These are phyloP conservation scores for Frankliniella fusca DNA, from an alignment of 2,888 invertebrate genomes.

Conservation along the genomic window DNA sequence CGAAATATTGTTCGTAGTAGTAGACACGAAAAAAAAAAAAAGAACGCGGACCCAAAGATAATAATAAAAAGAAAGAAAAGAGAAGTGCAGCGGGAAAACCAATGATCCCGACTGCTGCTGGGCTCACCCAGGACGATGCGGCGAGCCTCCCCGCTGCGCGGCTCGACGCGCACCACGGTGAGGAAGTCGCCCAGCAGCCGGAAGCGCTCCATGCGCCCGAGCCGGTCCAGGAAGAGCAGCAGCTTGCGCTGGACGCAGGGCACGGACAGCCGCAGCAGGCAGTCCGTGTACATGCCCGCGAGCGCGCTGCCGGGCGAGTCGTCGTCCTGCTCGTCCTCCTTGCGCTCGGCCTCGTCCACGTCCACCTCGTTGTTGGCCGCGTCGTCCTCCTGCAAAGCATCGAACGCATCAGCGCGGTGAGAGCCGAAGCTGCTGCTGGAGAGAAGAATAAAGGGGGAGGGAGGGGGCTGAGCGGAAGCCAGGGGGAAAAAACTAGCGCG, in stretches of 20 bases:
- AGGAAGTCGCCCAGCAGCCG: slow-evolving; percentile 55
- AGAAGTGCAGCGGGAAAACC: no score
- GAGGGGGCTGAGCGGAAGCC: no score
- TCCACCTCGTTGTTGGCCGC: slow-evolving; percentile 15
- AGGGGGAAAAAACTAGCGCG: not conserved
- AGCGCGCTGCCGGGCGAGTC: slow-evolving; percentile 46
- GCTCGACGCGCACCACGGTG: slow-evolving; percentile 39
- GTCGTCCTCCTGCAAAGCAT: not conserved
- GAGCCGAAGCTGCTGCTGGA: not conserved
- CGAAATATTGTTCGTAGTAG: no score
- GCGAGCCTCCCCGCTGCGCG: slow-evolving; percentile 26
- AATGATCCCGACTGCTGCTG: not conserved
- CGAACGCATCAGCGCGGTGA: not conserved
- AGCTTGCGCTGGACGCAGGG: slow-evolving; percentile 57
- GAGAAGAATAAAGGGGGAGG: no score
- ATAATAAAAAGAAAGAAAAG: no score
- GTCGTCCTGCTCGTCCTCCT: not conserved
- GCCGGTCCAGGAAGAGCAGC: slow-evolving; percentile 53
- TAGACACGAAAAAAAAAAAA: no score
- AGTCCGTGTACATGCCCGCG: slow-evolving; percentile 53
- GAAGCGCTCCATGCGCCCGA: slow-evolving; percentile 54
- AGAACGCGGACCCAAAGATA: no score
- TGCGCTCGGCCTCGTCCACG: slow-evolving; percentile 14
- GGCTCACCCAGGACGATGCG: not conserved
- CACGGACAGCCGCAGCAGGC: slow-evolving; percentile 54